Evolutionary conservation across 2,888 invertebrate species (phyloP), one percentile per base, ranked within the genome.

Genomic region (Anthophora plumipes): DNA sequence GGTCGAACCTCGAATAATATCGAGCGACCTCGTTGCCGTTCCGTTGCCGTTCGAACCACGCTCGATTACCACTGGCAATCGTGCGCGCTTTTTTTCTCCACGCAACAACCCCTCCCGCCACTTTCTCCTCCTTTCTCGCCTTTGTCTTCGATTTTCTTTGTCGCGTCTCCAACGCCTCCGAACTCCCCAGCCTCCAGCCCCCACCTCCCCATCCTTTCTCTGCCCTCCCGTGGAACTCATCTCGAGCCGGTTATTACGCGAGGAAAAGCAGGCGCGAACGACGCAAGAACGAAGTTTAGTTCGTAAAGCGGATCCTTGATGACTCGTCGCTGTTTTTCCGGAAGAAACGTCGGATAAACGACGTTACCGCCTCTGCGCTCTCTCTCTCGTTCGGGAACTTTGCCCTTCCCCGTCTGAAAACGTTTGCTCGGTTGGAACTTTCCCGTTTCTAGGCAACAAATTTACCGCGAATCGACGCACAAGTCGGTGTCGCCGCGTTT

Each of bases 291-390:
- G 67, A 71, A 75, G 81, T 81, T 81, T 75, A 76, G 75, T 39
- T 25, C 48, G 64, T 59, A 76, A 85, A 80, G 66, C 82, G 70
- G 81, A 72, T 77, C 72, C 82, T 82, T 84, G 84, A 88, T 84
- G 81, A 83, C 85, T 86, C 85, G 84, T 85, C 80, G 80, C 84
- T 80, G 85, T 86, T 83, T 80, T 83, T 83, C 70, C 66, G 66
- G 52, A 77, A 80, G 87, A 82, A 85, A 80, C 82, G 64, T 41
- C 77, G 72, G 60, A 43, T 71, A 82, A 85, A 89, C 82, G 77
- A 84, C 46, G 55, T 63, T 74, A 57, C 48, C 55, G 11, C n/a
- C 5, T 52, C 64, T 52, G 25, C 25, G 48, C 39, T 25, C 9
- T 14, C 20, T n/a, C 50, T 3, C 31, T 31, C 31, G 31, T 14